A percentile compares a stretch with the other conserved stretches of the same genome.
Conservation (phyloP, 2,888 invertebrate species). For the Melinaea marsaeus region DNA sequence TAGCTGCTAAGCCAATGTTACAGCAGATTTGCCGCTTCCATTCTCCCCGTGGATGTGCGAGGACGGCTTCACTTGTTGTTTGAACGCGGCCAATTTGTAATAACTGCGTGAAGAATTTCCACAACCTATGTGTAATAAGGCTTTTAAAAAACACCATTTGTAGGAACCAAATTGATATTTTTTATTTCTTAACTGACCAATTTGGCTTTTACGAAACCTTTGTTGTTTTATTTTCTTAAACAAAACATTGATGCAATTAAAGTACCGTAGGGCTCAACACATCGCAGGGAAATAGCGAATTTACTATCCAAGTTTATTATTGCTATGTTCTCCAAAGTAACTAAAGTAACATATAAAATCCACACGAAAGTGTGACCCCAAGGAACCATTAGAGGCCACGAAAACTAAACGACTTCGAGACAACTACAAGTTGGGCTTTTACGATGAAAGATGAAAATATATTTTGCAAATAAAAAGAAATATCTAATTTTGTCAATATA, state of each 20-base stretch:
- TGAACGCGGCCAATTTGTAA: slow-evolving; percentile 40
- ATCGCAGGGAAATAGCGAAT: slow-evolving; percentile 23
- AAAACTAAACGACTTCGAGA: slow-evolving; percentile 45
- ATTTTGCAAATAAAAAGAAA: slow-evolving; percentile 2
- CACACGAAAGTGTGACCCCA: slow-evolving; percentile 52
- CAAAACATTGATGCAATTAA: slow-evolving; percentile 17
- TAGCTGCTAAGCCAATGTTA: slow-evolving; percentile 70
- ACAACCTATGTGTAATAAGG: no score
- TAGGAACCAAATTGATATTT: neutral
- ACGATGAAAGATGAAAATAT: slow-evolving; percentile 13
- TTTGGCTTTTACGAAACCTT: no score
- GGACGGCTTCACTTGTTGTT: slow-evolving; percentile 43
- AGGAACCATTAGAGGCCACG: slow-evolving; percentile 47
- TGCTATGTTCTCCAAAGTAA: slow-evolving; percentile 27
- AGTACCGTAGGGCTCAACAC: slow-evolving; percentile 12
- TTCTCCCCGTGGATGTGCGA: slow-evolving; percentile 46
- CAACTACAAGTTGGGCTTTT: slow-evolving; percentile 27
- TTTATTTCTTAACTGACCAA: no score
- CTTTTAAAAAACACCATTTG: neutral
- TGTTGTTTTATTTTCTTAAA: slow-evolving; percentile 16
- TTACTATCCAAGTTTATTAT: slow-evolving; percentile 29
- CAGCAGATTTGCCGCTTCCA: slow-evolving; percentile 69
- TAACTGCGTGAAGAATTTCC: slow-evolving; percentile 30
- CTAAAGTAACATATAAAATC: slow-evolving; percentile 33
- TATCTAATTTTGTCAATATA: neutral